A percentile compares a stretch with the other conserved stretches of the same genome.
Conservation (phyloP, 2,888 invertebrate genomes). For the Drosophila fungiperda region DNA sequence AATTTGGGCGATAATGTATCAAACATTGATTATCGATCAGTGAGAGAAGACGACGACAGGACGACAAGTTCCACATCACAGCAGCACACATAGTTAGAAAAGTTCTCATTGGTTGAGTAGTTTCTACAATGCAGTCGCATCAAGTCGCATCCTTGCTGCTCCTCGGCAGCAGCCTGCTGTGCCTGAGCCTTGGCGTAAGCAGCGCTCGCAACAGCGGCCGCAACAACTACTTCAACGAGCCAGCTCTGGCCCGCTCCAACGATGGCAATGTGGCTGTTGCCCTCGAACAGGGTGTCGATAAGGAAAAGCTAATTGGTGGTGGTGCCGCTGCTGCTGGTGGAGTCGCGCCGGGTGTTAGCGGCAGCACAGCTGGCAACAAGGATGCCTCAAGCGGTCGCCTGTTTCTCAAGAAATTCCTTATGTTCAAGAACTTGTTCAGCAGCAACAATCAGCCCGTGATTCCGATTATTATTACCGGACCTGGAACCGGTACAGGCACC, state of each 20-base stretch:
- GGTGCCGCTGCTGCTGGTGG: constrained; percentile 10
- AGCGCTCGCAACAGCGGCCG: constrained; percentile 39
- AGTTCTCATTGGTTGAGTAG: constrained; percentile 69
- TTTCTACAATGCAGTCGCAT: constrained; percentile 51
- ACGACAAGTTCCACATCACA: constrained; percentile 9
- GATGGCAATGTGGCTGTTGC: constrained; percentile 35
- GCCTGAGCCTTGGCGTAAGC: not conserved
- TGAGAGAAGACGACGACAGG: constrained; percentile 49
- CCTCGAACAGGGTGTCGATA: constrained; percentile 29
- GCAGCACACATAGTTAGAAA: constrained; percentile 37
- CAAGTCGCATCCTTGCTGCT: constrained; percentile 51
- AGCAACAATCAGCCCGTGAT: constrained; percentile 73
- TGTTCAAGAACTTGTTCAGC: constrained; percentile 78
- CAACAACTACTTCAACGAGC: constrained; percentile 50
- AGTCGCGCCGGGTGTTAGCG: constrained; percentile 6
- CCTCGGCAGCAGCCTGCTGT: constrained; percentile 40
- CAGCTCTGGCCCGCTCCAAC: constrained; percentile 55
- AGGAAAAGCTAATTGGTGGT: constrained; percentile 33
- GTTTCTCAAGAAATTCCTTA: constrained; percentile 80
- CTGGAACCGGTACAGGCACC: constrained; percentile 39
- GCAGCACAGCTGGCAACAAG: constrained; percentile 38
- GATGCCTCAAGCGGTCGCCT: constrained; percentile 80
- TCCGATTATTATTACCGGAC: constrained; percentile 80
- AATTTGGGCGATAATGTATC: constrained; percentile 65
- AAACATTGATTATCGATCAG: constrained; percentile 77